These are phyloP conservation scores for Drosophila ficusphila DNA, from an alignment of 1,140 invertebrate species.

Conservation along the genomic window DNA sequence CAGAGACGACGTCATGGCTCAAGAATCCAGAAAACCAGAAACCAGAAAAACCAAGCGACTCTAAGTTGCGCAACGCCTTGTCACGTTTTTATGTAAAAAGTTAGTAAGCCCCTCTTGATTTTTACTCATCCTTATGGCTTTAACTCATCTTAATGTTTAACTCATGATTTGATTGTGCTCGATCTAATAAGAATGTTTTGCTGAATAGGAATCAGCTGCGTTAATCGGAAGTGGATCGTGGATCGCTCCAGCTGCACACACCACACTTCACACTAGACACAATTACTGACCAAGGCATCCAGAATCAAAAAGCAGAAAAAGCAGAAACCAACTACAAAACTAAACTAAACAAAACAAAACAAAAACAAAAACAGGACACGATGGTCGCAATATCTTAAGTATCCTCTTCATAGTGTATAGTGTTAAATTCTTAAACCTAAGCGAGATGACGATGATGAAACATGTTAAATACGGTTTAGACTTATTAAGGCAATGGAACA, in stretches of 20 bases:
- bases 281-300: conserved; percentile 59
- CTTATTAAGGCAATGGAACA: conserved; percentile 71
- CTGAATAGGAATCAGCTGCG: conserved; percentile 73
- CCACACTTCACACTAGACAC: conserved; percentile 27
- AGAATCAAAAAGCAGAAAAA: conserved; percentile 64
- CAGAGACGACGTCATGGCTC: conserved; percentile 42
- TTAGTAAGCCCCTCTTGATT: conserved; percentile 53
- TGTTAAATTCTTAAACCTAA: conserved; percentile 67
- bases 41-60: conserved; percentile 58
- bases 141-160: conserved; percentile 2
- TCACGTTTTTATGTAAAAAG: conserved; percentile 79
- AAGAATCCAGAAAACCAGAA: conserved; percentile 36
- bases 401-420: conserved; percentile 79
- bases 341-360: conserved; percentile 69
- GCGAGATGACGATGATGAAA: conserved; percentile 26
- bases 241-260: conserved; percentile 27
- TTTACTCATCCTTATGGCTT: conserved; percentile 20
- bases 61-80: conserved; percentile 74
- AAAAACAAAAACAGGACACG: conserved; percentile 75
- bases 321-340: conserved; percentile 60
- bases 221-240: conserved; percentile 41
- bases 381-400: conserved; percentile 80
- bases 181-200: not conserved
- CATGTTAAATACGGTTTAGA: conserved; percentile 71
- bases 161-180: not conserved